These are phyloP conservation scores for Trematomus bernacchii DNA, from an alignment of 2,797 vertebrate species.

Conservation along the genomic window DNA sequence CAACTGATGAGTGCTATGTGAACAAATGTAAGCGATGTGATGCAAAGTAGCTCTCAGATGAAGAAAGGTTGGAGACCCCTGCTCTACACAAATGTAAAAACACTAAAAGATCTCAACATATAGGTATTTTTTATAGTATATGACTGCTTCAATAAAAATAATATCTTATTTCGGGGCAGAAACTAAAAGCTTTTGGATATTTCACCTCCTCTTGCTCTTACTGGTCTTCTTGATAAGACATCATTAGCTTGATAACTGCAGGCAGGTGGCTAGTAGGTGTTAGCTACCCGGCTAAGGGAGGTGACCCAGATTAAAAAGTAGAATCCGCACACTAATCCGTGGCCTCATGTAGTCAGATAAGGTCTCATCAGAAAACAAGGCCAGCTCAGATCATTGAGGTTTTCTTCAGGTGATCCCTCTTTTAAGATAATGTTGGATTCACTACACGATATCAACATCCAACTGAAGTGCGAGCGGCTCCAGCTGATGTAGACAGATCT, in stretches of 20 bases:
- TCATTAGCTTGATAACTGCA: not conserved
- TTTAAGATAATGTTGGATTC: not conserved
- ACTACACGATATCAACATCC: not conserved
- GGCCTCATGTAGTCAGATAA: not conserved
- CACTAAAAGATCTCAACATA: not conserved
- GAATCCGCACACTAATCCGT: not conserved
- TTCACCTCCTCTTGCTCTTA: not conserved
- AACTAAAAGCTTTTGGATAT: not conserved
- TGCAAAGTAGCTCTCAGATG: no score
- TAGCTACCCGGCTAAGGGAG: not conserved
- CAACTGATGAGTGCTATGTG: no score
- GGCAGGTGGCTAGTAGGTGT: not conserved
- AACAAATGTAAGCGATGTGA: no score
- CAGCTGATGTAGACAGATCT: no score
- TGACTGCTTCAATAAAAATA: not conserved
- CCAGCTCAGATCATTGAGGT: not conserved
- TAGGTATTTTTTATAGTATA: not conserved
- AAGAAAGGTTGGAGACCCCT: no score
- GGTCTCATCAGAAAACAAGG: not conserved
- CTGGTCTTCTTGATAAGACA: not conserved
- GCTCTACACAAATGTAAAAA: not conserved
- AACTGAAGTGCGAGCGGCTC: not conserved
- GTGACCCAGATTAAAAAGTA: not conserved
- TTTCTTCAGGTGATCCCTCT: no score
- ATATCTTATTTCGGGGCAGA: not conserved